Evolutionary conservation across 1,140 invertebrate species (phyloP), one percentile per base, ranked within the genome.

Genomic region (Drosophila sproati): DNA sequence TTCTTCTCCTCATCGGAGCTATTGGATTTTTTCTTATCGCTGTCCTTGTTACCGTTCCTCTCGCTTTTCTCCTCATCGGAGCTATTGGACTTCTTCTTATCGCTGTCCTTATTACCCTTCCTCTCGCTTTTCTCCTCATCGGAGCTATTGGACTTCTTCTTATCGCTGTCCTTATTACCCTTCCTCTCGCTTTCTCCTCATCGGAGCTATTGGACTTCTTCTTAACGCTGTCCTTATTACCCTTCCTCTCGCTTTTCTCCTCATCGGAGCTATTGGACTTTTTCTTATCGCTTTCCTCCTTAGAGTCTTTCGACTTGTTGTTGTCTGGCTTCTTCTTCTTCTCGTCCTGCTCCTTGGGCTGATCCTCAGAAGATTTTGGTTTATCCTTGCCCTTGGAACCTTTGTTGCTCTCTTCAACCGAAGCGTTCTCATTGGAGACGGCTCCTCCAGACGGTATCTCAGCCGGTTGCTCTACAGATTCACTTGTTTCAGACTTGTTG

Each of bases 351-450:
- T 87, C 82, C 47, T 86, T 80, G 35, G 82, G 78, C 47, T 81
- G 82, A 41, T 87, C 82, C 47, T 86, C 78, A 5, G 5, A 8
- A 10, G 74, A 60, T 31, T 78, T 75, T 31, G 74, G 79, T 48
- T 69, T 81, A 4, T 69, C 61, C 62, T 63, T 77, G n/a, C 69
- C 73, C 67, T 82, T 77, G 0, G 62, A 35, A 4, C 55, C 63
- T 47, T 85, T 86, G 35, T 48, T 78, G 66, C 34, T 80, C 6
- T 91, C 66, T 62, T 91, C 90, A 4, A 80, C 73, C 3, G 90
- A 91, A 12, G 82, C 76, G 48, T 91, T 80, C 56, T 91, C 86
- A 29, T 72, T 87, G 7, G 79, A 75, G 28, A 54, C n/a, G 8
- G 60, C 39, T 20, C 43, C 68, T 52, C 35, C 45, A 3, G 73